Conservation (phyloP, 2,797 vertebrate genomes). For the Gobionotothen gibberifrons region DNA sequence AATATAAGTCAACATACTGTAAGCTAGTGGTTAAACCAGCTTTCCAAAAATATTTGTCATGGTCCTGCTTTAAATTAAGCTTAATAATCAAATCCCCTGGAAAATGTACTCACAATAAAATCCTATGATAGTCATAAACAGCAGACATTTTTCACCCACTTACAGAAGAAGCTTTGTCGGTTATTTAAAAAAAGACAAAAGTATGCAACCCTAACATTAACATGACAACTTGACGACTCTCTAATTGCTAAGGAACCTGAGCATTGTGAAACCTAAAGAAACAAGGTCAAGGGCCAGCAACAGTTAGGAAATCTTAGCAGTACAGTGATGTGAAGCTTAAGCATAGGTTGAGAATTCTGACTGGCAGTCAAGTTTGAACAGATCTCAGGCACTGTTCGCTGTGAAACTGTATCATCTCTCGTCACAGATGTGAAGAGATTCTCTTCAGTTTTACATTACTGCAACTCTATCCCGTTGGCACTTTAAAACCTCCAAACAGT, state of each 20-base stretch:
- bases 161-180: slow-evolving; percentile 21
- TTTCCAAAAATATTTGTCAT: neutral
- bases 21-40: neutral
- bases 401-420: slow-evolving; percentile 40
- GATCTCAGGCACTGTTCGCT: slow-evolving; percentile 21
- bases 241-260: slow-evolving; percentile 45
- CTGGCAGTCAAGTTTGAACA: slow-evolving; percentile 56
- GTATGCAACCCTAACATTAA: slow-evolving; percentile 29
- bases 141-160: neutral
- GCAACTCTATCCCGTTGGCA: slow-evolving; percentile 59
- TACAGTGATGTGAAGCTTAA: slow-evolving; percentile 30
- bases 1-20: neutral
- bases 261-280: slow-evolving; percentile 41
- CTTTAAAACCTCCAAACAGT: slow-evolving; percentile 65
- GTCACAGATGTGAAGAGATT: slow-evolving; percentile 41
- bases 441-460: slow-evolving; percentile 43
- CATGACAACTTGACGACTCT: slow-evolving; percentile 42
- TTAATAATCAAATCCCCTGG: slow-evolving; percentile 1
- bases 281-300: slow-evolving; percentile 35
- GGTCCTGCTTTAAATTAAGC: neutral
- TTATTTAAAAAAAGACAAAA: slow-evolving; percentile 24
- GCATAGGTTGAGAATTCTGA: slow-evolving; percentile 35
- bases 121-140: neutral
- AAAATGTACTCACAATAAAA: neutral
- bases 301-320: neutral